These are phyloP conservation scores for Platyrinchus mystaceus DNA, from an alignment of 2,797 vertebrate species.

Conservation along the genomic window DNA sequence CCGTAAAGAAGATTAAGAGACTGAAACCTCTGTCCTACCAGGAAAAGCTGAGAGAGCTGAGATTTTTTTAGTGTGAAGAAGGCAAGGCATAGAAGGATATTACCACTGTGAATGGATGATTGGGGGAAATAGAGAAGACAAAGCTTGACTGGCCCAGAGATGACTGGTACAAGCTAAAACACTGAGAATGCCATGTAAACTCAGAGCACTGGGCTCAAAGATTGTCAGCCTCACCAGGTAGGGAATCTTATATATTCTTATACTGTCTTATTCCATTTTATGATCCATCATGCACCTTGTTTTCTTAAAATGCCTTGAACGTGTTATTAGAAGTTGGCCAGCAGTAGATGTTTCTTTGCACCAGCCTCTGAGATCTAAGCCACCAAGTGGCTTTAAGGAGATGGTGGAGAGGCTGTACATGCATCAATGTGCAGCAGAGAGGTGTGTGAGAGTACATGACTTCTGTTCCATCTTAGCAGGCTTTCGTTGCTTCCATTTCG, in stretches of 20 bases:
- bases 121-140: background rate
- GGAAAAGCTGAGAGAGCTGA: background rate
- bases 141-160: background rate
- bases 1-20: background rate
- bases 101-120: background rate
- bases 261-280: background rate
- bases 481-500: background rate
- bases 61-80: background rate
- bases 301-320: background rate
- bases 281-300: background rate
- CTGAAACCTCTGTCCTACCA: background rate
- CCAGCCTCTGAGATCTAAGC: background rate
- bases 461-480: background rate
- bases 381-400: background rate
- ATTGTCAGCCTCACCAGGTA: background rate
- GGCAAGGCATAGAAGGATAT: background rate
- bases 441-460: fast-evolving
- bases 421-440: background rate
- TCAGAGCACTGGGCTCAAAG: background rate
- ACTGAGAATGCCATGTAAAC: background rate
- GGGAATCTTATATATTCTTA: background rate
- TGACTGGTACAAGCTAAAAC: background rate
- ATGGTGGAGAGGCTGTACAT: background rate
- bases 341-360: background rate
- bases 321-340: background rate